Evolutionary conservation across 1,140 invertebrate species (phyloP).

Genomic region (Zaprionus lachaisei): DNA sequence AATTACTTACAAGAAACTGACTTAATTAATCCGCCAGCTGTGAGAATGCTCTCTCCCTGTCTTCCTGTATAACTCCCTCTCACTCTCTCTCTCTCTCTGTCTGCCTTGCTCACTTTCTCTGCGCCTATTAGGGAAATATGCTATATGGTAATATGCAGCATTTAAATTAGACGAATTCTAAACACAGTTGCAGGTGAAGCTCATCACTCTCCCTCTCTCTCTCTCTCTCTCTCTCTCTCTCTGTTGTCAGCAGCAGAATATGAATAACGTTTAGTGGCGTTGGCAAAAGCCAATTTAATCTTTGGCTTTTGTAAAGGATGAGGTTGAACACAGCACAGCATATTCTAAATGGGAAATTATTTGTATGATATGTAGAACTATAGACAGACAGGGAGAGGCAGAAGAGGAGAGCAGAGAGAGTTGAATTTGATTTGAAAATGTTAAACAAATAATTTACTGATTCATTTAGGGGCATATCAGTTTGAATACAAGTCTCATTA

Average conservation of each 20-base stretch:
- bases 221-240: background rate
- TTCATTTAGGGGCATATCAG: too few species aligned
- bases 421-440: background rate
- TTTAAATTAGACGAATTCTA: slow-evolving; percentile 19
- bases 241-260: slow-evolving; percentile 35
- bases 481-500: too few species aligned
- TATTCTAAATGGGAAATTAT: background rate
- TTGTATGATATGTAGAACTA: background rate
- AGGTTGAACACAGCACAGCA: background rate
- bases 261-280: slow-evolving; percentile 36
- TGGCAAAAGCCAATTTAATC: slow-evolving; percentile 30
- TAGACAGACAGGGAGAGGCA: background rate
- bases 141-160: slow-evolving; percentile 1
- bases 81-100: background rate
- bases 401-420: background rate
- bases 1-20: slow-evolving; percentile 14
- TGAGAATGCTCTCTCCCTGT: background rate
- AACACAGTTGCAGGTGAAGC: background rate
- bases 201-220: background rate
- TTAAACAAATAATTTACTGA: too few species aligned
- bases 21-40: slow-evolving; percentile 9
- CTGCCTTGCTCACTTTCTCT: background rate
- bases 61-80: background rate
- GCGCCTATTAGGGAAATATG: slow-evolving; percentile 1
- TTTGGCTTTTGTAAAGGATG: background rate